Evolutionary conservation across 2,797 vertebrate species (phyloP).

Genomic region (Cetoscarus ocellatus): DNA sequence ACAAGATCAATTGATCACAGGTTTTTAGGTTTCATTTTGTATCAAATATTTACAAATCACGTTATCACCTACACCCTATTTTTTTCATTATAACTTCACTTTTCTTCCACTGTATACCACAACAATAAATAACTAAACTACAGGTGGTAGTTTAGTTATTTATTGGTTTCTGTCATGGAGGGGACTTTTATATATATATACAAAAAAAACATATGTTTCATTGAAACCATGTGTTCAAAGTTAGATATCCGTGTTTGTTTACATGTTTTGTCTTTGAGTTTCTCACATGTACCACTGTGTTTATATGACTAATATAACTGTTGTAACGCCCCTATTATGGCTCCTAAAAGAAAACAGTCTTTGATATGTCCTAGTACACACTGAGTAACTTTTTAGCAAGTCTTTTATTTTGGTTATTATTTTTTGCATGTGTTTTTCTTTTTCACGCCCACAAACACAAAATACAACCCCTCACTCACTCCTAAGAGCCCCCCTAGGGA

Average conservation of each 20-base stretch:
- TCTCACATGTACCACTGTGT: background rate
- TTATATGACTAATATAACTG: background rate
- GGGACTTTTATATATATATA: background rate
- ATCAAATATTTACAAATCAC: too few species aligned
- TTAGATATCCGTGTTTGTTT: background rate
- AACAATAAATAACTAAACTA: too few species aligned
- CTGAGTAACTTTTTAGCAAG: conserved; percentile 16
- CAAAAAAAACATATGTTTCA: background rate
- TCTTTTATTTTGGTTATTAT: background rate
- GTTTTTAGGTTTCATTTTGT: too few species aligned
- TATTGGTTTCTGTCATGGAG: background rate
- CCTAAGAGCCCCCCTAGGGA: conserved; percentile 51
- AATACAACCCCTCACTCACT: conserved; percentile 7
- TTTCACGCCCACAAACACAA: conserved; percentile 27
- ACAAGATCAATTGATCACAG: too few species aligned
- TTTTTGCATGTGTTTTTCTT: conserved; percentile 1
- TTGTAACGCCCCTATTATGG: conserved; percentile 13
- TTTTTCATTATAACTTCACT: too few species aligned
- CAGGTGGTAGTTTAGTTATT: background rate
- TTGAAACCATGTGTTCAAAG: background rate
- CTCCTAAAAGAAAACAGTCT: conserved; percentile 30
- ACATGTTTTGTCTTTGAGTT: background rate
- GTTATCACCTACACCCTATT: too few species aligned
- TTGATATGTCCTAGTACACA: conserved; percentile 38
- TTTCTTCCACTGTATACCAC: too few species aligned